These are phyloP conservation scores for Phorcus lineatus DNA, from an alignment of 2,888 invertebrate species.

Conservation along the genomic window DNA sequence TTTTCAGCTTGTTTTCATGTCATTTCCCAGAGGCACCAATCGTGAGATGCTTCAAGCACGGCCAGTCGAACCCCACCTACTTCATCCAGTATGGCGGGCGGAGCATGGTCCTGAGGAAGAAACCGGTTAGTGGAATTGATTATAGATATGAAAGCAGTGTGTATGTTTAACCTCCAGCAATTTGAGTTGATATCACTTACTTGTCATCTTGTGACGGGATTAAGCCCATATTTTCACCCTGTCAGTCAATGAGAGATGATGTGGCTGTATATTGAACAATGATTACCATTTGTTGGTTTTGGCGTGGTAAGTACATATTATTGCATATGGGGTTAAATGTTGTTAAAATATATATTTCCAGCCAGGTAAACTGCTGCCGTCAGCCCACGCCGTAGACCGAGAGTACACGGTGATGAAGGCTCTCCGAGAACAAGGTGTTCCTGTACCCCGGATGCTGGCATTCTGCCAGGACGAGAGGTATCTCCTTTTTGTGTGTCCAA, in stretches of 20 bases:
- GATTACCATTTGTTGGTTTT: too few species aligned
- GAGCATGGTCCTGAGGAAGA: constrained; percentile 75
- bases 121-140: constrained; percentile 68
- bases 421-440: constrained; percentile 67
- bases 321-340: too few species aligned
- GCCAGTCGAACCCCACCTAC: constrained; percentile 77
- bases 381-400: constrained; percentile 76
- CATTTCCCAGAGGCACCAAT: constrained; percentile 47
- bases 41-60: constrained; percentile 69
- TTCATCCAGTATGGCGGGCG: constrained; percentile 67
- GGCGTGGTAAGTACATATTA: background rate
- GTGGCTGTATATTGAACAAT: too few species aligned
- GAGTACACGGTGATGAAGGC: constrained; percentile 75
- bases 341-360: constrained; percentile 35
- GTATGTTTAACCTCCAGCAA: too few species aligned
- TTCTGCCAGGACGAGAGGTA: constrained; percentile 66
- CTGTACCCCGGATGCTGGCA: constrained; percentile 72
- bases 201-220: too few species aligned
- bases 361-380: constrained; percentile 75
- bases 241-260: too few species aligned
- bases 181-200: background rate
- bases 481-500: too few species aligned
- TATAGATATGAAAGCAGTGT: background rate
- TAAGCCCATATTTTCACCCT: too few species aligned
- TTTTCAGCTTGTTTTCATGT: background rate